Conservation (phyloP, 1,140 invertebrate species). For the Hesperophylax magnus region DNA sequence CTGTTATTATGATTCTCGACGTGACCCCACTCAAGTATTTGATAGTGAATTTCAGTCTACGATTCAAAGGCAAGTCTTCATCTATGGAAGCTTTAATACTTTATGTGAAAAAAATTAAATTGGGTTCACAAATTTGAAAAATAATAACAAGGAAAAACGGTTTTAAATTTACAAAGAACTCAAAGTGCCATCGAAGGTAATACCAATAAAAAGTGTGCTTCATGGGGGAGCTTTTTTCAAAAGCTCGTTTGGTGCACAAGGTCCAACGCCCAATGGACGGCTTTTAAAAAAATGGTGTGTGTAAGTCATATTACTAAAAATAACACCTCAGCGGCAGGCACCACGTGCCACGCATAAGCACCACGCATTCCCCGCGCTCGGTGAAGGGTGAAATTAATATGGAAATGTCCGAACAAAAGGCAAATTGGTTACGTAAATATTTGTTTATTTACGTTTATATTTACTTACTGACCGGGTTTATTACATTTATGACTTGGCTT, state of each 20-base stretch:
- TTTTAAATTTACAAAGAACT: background rate
- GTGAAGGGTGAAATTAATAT: background rate
- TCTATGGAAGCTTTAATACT: no score
- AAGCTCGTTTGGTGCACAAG: conserved; percentile 15
- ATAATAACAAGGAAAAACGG: no score
- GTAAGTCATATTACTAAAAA: background rate
- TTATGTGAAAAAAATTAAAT: no score
- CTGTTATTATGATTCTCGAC: no score
- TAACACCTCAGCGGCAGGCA: conserved; percentile 14
- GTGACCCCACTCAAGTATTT: no score
- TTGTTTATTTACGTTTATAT: no score
- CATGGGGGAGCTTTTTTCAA: background rate
- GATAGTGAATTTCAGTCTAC: no score
- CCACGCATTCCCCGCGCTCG: background rate
- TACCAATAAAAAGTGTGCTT: conserved; percentile 26
- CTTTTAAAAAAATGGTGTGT: conserved; percentile 3
- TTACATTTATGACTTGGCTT: no score
- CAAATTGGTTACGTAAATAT: background rate
- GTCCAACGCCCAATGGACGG: background rate
- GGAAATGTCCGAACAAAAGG: background rate
- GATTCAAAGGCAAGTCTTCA: no score
- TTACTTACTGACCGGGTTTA: no score
- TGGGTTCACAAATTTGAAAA: no score
- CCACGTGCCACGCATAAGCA: background rate
- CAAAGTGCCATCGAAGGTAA: background rate